phyloP scores from a whole-genome alignment of 1,140 invertebrate genomes.

The Nephila pilipes region DNA sequence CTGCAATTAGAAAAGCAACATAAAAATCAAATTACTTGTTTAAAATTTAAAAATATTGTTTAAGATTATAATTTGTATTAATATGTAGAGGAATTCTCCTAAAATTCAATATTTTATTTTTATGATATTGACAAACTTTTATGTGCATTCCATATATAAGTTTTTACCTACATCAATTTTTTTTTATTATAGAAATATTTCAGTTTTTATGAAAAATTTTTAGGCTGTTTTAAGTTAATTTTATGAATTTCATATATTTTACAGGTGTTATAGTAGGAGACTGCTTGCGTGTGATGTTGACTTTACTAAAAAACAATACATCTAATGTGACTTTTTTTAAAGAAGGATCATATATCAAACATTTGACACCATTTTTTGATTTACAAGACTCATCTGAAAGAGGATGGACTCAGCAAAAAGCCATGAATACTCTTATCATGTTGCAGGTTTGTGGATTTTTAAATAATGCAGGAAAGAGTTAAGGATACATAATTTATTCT shows the following conservation, averaged over 20 bases:
- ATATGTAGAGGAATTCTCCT: too few relatives aligned
- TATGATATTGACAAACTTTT: too few relatives aligned
- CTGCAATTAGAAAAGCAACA: too few relatives aligned
- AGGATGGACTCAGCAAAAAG: slow-evolving; percentile 96
- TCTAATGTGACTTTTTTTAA: slow-evolving; percentile 99
- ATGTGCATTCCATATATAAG: too few relatives aligned
- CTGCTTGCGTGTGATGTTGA: slow-evolving; percentile 96
- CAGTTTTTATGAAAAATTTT: not conserved
- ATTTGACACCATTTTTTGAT: slow-evolving; percentile 92
- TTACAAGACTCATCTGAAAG: slow-evolving; percentile 84
- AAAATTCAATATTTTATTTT: too few relatives aligned
- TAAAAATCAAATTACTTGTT: too few relatives aligned
- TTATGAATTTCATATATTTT: not conserved
- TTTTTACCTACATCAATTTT: not conserved
- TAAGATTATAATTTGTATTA: too few relatives aligned
- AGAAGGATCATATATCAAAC: slow-evolving; percentile 96
- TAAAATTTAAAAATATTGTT: too few relatives aligned
- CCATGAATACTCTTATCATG: slow-evolving; percentile 95
- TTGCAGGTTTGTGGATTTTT: slow-evolving; percentile 84
- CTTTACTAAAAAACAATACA: slow-evolving; percentile 95
- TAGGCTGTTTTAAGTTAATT: not conserved
- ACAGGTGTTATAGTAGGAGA: slow-evolving; percentile 98
- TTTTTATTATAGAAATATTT: not conserved
- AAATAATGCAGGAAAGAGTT: too few relatives aligned
- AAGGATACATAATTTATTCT: too few relatives aligned